These are phyloP conservation scores for Drosophila ambigua DNA, from an alignment of 1,140 invertebrate species.

Conservation along the genomic window DNA sequence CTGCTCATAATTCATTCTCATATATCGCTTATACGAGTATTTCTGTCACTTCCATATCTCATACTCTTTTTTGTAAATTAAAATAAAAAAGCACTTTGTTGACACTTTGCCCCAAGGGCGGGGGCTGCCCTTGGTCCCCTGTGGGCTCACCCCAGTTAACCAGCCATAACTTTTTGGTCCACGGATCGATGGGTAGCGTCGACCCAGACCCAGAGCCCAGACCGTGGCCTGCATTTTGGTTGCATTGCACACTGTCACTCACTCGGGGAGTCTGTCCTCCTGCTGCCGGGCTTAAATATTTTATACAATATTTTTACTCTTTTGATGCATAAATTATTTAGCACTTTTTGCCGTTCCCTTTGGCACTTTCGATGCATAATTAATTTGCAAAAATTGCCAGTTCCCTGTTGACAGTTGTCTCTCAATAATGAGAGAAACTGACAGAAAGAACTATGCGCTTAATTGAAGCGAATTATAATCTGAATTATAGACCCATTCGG, in stretches of 20 bases:
- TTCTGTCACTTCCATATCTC: slow-evolving; percentile 35
- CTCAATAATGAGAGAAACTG: slow-evolving; percentile 41
- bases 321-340: slow-evolving; percentile 42
- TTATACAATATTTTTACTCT: slow-evolving; percentile 13
- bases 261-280: neutral
- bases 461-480: slow-evolving; percentile 42
- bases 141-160: slow-evolving; percentile 20
- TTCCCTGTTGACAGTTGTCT: slow-evolving; percentile 30
- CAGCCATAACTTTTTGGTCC: slow-evolving; percentile 16
- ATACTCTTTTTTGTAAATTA: slow-evolving; percentile 52
- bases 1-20: slow-evolving; percentile 64
- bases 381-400: slow-evolving; percentile 31
- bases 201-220: neutral
- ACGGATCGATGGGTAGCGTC: slow-evolving; percentile 14
- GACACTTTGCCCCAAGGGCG: slow-evolving; percentile 48
- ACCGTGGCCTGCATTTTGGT: slow-evolving; percentile 16
- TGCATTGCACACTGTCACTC: slow-evolving; percentile 25
- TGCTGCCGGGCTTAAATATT: neutral
- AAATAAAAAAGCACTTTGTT: slow-evolving; percentile 75
- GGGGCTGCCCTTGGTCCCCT: slow-evolving; percentile 17
- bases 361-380: slow-evolving; percentile 44
- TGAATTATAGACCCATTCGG: slow-evolving; percentile 25
- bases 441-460: slow-evolving; percentile 42
- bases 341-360: slow-evolving; percentile 28
- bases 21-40: slow-evolving; percentile 28